Evolutionary conservation across 2,888 invertebrate species (phyloP), one percentile per base, ranked within the genome.

Genomic region (Volucella bombylans): DNA sequence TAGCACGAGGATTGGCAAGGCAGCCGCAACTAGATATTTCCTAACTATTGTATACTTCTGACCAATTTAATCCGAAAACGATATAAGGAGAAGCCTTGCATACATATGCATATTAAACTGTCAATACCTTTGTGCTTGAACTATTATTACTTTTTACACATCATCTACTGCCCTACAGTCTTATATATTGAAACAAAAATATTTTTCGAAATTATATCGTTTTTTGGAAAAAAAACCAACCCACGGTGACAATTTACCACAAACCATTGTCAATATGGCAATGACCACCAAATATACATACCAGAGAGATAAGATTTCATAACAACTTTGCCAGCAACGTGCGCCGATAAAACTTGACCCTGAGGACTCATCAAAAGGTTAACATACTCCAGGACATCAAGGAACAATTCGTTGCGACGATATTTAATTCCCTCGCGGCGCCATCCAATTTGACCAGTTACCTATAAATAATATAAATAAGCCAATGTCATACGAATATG

Each of bases 321-420:
- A 47, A 99, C 98, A 71, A 99, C 98, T 92, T 99, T 98, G 69
- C 99, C 99, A 38, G 99, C 99, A 49, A 99, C 99, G 90, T 99
- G 99, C 59, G 99, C 99, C 14, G 99, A 99, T 74, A 99, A 93
- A 39, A 99, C 99, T 93, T 99, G 99, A 72, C 98, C 97, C 94
- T 99, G 99, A 1, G 99, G 99, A 43, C 99, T 99, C 99, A 99
- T 99, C 61, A 99, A 94, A 79, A 99, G 93, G 93, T 99, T 99
- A 87, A 99, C 99, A 92, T 98, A 99, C 92, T 99, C 99, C 87
- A 99, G 93, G 12, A 99, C 99, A 91, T 99, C 99, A 11, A 99
- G 93, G 93, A 99, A 99, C 4, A 99, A 93, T 91, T 99, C 99
- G 90, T 99, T 99, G 61, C 99, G 95, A 59, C 99, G 94, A 92